Evolutionary conservation across 2,113 vertebrate species (phyloP).

Genomic region (Etia nguti): DNA sequence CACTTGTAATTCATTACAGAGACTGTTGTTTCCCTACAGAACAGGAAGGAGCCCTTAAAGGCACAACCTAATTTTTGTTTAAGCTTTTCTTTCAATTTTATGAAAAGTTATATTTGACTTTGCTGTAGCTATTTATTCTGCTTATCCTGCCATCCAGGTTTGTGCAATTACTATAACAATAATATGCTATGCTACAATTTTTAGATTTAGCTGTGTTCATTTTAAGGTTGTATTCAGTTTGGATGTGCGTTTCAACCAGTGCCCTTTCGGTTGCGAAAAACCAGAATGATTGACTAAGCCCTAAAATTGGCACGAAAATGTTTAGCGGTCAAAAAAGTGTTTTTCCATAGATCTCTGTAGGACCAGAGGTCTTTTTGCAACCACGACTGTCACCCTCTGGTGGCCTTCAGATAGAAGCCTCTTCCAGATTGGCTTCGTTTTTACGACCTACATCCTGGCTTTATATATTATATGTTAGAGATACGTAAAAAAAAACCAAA

Average conservation of each 20-base stretch:
- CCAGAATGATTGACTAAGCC: not conserved
- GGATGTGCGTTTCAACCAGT: not conserved
- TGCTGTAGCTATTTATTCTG: not conserved
- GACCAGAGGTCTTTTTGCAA: not conserved
- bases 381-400: not conserved
- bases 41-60: constrained; percentile 19
- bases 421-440: not conserved
- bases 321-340: not conserved
- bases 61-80: constrained; percentile 21
- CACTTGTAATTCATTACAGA: constrained; percentile 21
- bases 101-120: not conserved
- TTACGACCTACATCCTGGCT: no score
- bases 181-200: not conserved
- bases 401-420: not conserved
- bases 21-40: not conserved
- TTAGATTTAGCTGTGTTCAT: not conserved
- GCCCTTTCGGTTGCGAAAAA: not conserved
- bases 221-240: not conserved
- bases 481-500: not conserved
- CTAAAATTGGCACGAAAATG: not conserved
- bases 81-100: not conserved
- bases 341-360: not conserved
- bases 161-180: not conserved
- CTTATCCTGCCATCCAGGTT: not conserved
- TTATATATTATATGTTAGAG: not conserved